Conservation (phyloP, 2,888 invertebrate species). For the Ophraella communa region DNA sequence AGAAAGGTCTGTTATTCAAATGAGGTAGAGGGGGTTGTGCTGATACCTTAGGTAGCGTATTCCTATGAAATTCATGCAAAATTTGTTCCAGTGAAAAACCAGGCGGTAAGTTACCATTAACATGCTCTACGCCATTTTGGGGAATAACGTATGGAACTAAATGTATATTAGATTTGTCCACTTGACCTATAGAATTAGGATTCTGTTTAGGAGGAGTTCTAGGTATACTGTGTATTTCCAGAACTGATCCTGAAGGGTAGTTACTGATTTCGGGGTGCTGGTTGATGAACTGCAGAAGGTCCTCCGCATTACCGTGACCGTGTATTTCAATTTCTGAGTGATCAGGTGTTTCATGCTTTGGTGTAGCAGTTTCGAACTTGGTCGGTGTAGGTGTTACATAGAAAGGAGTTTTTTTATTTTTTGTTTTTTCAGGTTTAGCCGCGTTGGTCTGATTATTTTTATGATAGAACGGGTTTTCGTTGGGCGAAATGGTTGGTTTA, state of each 20-base stretch:
- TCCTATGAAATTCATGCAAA: constrained; percentile 55
- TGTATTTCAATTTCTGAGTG: constrained; percentile 47
- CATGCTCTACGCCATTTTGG: constrained; percentile 34
- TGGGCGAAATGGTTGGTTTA: constrained; percentile 35
- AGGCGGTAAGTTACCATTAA: constrained; percentile 43
- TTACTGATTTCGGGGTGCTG: constrained; percentile 58
- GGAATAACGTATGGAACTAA: constrained; percentile 46
- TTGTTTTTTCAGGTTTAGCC: constrained; percentile 54
- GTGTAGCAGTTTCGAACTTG: constrained; percentile 21
- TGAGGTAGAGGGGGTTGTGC: constrained; percentile 31
- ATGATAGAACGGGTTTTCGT: constrained; percentile 49
- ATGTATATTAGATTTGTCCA: constrained; percentile 37
- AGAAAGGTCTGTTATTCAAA: constrained; percentile 45
- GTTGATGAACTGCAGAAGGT: constrained; percentile 56
- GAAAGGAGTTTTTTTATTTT: constrained; percentile 37
- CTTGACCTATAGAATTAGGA: constrained; percentile 17
- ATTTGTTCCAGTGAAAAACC: constrained; percentile 55
- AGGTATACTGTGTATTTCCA: constrained; percentile 55
- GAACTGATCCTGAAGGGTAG: constrained; percentile 57
- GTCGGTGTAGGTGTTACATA: constrained; percentile 45
- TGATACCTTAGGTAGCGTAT: constrained; percentile 40
- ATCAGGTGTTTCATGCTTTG: constrained; percentile 27
- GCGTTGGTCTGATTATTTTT: constrained; percentile 28
- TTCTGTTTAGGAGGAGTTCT: constrained; percentile 24
- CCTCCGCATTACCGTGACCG: constrained; percentile 53